These are phyloP conservation scores for Tragelaphus imberbis DNA, from an alignment of 2,113 vertebrate genomes.

Conservation along the genomic window DNA sequence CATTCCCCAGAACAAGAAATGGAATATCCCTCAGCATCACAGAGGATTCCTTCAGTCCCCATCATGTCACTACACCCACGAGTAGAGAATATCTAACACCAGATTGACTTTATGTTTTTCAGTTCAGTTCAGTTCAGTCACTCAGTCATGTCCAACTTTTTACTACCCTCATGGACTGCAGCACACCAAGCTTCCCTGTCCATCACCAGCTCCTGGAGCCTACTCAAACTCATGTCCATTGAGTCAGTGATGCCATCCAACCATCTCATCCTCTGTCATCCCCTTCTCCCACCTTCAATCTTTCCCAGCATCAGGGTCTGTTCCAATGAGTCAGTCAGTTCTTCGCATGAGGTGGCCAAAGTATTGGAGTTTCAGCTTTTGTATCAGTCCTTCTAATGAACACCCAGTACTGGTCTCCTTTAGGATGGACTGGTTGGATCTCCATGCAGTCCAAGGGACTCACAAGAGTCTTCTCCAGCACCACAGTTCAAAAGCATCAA, in stretches of 20 bases:
- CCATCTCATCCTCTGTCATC: background rate
- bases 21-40: background rate
- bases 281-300: background rate
- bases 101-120: background rate
- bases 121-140: background rate
- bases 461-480: background rate
- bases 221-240: background rate
- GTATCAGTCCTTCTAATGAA: background rate
- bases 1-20: background rate
- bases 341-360: background rate
- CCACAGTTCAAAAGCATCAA: background rate
- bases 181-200: background rate
- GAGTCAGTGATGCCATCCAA: background rate
- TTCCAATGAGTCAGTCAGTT: background rate
- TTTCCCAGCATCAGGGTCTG: background rate
- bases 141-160: background rate
- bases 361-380: background rate
- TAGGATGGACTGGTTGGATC: background rate
- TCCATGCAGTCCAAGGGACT: background rate
- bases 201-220: background rate
- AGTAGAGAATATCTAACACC: background rate
- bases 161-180: background rate
- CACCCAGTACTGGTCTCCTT: background rate
- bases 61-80: no score
- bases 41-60: accelerated